Conservation (phyloP, 2,797 vertebrate genomes). For the Schizothorax lantsangensis region DNA sequence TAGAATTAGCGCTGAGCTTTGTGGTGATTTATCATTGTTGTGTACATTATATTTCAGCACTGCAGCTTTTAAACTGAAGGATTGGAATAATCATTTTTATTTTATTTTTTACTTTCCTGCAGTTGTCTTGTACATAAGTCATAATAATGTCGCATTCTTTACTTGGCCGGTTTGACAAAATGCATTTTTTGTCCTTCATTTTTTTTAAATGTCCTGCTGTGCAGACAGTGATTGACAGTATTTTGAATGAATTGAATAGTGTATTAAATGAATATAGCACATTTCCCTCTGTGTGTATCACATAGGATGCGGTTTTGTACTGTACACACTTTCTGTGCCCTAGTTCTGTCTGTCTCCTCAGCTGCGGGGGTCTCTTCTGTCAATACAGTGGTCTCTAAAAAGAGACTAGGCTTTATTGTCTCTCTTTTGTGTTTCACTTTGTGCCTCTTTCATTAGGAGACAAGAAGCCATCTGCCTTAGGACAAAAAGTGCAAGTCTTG, state of each 20-base stretch:
- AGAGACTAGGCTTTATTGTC: conserved; percentile 73
- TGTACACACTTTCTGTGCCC: conserved; percentile 55
- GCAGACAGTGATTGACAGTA: neutral
- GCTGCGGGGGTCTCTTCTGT: conserved; percentile 66
- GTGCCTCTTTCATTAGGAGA: conserved; percentile 75
- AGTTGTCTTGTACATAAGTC: neutral
- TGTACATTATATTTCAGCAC: conserved; percentile 31
- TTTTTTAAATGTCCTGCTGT: neutral
- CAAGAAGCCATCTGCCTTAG: conserved; percentile 83
- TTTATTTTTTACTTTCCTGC: neutral
- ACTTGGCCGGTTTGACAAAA: neutral
- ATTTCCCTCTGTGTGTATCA: neutral
- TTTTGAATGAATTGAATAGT: neutral
- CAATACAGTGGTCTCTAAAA: conserved; percentile 71
- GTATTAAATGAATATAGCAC: conserved; percentile 1
- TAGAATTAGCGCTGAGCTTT: conserved; percentile 29
- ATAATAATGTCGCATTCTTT: neutral
- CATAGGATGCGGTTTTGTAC: conserved; percentile 64
- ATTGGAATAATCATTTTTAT: conserved; percentile 19
- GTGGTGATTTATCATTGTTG: conserved; percentile 23
- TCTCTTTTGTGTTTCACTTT: conserved; percentile 76
- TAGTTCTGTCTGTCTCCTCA: conserved; percentile 65
- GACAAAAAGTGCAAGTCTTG: conserved; percentile 73
- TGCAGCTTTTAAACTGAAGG: conserved; percentile 27
- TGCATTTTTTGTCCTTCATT: neutral